Percentiles rank a stretch among this genome's conserved stretches.
These are phyloP conservation scores for Rhabdomys dilectus DNA, from an alignment of 2,113 vertebrate genomes.

Conservation along the genomic window DNA sequence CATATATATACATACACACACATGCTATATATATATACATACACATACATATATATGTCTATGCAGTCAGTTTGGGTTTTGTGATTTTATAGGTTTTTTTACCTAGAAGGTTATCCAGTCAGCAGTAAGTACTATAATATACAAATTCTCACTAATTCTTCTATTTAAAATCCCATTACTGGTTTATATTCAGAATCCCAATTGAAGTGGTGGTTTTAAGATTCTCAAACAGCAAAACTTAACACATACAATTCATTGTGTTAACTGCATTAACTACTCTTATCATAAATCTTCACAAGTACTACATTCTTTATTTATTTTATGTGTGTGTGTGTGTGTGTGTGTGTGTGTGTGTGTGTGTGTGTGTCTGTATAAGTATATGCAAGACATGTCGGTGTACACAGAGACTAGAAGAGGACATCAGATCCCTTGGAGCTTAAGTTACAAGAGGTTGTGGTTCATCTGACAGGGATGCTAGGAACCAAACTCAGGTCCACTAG, in stretches of 20 bases:
- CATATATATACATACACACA: rapidly evolving
- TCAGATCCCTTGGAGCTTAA: not conserved
- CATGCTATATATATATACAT: rapidly evolving
- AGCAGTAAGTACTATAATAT: constrained; percentile 20
- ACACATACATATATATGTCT: rapidly evolving
- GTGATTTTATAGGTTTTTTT: constrained; percentile 1
- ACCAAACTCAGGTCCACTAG: not conserved
- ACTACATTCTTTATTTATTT: not conserved
- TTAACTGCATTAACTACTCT: not conserved
- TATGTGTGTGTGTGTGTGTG: not conserved
- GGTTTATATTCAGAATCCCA: constrained; percentile 41
- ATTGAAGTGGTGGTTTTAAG: constrained; percentile 18
- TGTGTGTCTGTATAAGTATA: not conserved
- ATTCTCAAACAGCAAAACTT: constrained; percentile 29
- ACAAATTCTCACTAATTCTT: constrained; percentile 45
- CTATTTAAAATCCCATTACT: constrained; percentile 22
- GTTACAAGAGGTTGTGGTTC: not conserved
- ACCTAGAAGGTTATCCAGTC: constrained; percentile 32
- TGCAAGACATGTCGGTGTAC: not conserved
- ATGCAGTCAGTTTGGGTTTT: not conserved
- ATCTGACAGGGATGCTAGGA: not conserved
- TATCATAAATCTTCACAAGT: constrained; percentile 38
- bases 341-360: not conserved
- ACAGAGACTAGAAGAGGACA: not conserved
- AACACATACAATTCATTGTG: not conserved